Percentiles rank a stretch among this genome's conserved stretches.
phyloP scores from a whole-genome alignment of 1,140 invertebrate genomes.

The Drosophila guanche region DNA sequence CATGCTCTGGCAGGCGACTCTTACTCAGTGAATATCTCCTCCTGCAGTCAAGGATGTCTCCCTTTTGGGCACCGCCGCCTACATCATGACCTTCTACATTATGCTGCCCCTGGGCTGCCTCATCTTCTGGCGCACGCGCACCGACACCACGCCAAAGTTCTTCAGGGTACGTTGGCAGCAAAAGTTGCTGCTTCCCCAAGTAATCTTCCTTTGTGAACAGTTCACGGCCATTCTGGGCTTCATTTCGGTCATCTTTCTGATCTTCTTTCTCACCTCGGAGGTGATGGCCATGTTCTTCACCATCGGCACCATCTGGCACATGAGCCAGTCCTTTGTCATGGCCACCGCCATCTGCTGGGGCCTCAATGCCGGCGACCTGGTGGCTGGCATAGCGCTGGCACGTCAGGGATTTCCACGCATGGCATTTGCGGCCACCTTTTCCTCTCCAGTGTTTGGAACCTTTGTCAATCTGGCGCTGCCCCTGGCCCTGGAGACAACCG shows the following conservation, averaged over 20 bases:
- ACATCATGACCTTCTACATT: neutral
- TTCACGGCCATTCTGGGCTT: constrained; percentile 12
- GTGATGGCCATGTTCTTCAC: constrained; percentile 35
- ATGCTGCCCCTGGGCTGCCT: neutral
- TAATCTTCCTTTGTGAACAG: constrained; percentile 1
- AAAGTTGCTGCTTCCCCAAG: neutral
- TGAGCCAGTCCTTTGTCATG: constrained; percentile 14
- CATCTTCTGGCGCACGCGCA: constrained; percentile 26
- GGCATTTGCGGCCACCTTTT: constrained; percentile 39
- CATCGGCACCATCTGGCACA: constrained; percentile 7
- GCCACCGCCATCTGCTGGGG: constrained; percentile 19
- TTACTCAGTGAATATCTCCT: neutral
- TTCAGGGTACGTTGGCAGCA: constrained; percentile 8
- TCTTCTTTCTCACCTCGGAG: constrained; percentile 17
- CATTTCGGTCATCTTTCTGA: constrained; percentile 4
- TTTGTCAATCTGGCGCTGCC: constrained; percentile 28
- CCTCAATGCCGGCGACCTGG: neutral
- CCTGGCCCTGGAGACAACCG: neutral
- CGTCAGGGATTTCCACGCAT: constrained; percentile 34
- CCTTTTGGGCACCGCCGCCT: neutral
- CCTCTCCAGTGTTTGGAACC: constrained; percentile 24
- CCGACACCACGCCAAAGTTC: constrained; percentile 23
- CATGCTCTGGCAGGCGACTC: neutral
- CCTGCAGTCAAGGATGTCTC: neutral
- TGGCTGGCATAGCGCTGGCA: constrained; percentile 18